Evolutionary conservation across 2,888 invertebrate species (phyloP).

Genomic region (Amphimallon solstitiale): DNA sequence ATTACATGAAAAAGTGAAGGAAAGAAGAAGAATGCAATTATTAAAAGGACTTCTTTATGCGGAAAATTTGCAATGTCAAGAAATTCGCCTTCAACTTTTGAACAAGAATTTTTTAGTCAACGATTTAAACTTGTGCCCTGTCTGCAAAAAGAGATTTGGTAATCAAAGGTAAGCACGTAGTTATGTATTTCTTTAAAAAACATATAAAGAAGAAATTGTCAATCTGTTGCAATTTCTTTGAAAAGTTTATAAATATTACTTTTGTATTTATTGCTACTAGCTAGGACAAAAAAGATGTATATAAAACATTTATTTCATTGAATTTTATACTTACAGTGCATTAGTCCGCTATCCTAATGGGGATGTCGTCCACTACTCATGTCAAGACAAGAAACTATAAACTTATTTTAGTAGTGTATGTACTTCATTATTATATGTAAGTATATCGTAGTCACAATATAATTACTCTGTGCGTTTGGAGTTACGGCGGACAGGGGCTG

Average conservation of each 20-base stretch:
- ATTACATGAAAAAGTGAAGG: slow-evolving; percentile 77
- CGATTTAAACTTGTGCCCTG: slow-evolving; percentile 88
- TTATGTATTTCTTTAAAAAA: neutral
- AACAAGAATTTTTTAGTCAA: slow-evolving; percentile 85
- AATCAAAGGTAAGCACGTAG: slow-evolving; percentile 79
- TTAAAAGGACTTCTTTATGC: slow-evolving; percentile 85
- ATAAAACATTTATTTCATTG: neutral
- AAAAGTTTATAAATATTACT: neutral
- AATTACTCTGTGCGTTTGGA: too few species aligned
- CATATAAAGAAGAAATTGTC: neutral
- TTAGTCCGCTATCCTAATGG: slow-evolving; percentile 93
- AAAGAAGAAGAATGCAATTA: slow-evolving; percentile 79
- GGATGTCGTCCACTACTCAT: slow-evolving; percentile 92
- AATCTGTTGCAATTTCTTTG: neutral
- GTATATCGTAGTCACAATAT: too few species aligned
- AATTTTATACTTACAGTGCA: slow-evolving; percentile 72
- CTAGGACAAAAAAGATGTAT: too few species aligned
- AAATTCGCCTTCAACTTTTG: slow-evolving; percentile 82
- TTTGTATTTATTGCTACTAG: too few species aligned
- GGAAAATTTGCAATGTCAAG: slow-evolving; percentile 86
- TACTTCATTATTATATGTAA: too few species aligned
- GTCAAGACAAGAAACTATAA: slow-evolving; percentile 70
- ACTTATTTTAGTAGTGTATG: too few species aligned
- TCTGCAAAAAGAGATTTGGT: slow-evolving; percentile 93
- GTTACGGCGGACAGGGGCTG: too few species aligned